These are phyloP conservation scores for Clepsis dumicolana DNA, from an alignment of 2,888 invertebrate genomes.

Conservation along the genomic window DNA sequence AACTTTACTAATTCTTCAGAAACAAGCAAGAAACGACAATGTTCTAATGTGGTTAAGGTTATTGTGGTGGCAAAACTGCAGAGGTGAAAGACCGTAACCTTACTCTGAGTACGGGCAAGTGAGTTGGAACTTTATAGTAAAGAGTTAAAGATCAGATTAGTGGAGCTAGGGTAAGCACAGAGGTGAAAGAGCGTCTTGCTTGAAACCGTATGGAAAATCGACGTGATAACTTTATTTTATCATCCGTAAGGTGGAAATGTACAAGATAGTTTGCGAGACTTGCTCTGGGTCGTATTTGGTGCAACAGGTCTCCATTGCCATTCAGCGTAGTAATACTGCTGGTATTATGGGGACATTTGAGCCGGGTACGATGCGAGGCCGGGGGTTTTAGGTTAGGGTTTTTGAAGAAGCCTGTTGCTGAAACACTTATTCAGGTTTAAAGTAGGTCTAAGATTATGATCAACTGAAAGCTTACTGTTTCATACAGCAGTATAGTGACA, in stretches of 20 bases:
- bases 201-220: background rate
- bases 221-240: background rate
- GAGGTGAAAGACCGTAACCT: background rate
- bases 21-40: background rate
- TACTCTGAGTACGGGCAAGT: background rate
- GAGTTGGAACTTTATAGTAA: background rate
- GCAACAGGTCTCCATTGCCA: no score
- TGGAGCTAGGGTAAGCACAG: background rate
- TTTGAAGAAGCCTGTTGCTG: no score
- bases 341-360: no score
- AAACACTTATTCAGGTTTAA: no score
- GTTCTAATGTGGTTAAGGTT: background rate
- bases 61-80: background rate
- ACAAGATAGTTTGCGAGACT: no score
- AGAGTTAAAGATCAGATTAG: background rate
- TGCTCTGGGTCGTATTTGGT: no score
- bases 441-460: no score
- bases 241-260: no score
- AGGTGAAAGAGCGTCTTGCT: background rate
- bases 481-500: slow-evolving; percentile 11
- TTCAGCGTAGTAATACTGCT: no score
- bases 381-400: no score
- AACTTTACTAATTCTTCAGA: background rate
- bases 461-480: no score
- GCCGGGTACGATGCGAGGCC: no score